A percentile compares a stretch with the other conserved stretches of the same genome.
These are phyloP conservation scores for Paracanthobrama guichenoti DNA, from an alignment of 2,113 vertebrate genomes.

Conservation along the genomic window DNA sequence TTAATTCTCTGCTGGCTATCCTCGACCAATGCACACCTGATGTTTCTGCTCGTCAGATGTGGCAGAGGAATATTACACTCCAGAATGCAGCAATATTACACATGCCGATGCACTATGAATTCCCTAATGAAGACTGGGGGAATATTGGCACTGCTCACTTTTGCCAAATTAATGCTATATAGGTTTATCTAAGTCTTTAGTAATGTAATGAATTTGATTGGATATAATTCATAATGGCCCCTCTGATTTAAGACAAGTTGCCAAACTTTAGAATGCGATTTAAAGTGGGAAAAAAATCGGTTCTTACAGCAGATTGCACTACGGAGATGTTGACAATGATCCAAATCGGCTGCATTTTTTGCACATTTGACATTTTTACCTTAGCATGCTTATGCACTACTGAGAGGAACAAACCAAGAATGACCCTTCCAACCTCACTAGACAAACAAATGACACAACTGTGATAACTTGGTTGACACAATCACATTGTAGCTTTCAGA, in stretches of 20 bases:
- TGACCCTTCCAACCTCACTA: slow-evolving; percentile 19
- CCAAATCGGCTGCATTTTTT: not conserved
- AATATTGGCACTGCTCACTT: not conserved
- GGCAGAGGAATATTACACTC: slow-evolving; percentile 10
- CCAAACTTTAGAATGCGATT: slow-evolving; percentile 14
- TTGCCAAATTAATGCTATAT: too few species aligned
- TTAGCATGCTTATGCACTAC: not conserved
- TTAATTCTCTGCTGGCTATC: not conserved
- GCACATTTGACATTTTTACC: not conserved
- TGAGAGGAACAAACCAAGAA: slow-evolving; percentile 27
- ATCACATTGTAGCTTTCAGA: slow-evolving; percentile 25
- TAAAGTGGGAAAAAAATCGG: not conserved
- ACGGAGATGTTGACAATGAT: not conserved
- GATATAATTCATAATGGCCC: not conserved
- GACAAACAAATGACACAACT: not conserved
- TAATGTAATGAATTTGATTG: not conserved
- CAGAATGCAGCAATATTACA: slow-evolving; percentile 7
- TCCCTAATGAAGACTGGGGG: not conserved
- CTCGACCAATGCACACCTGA: slow-evolving; percentile 6
- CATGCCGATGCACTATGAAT: not conserved
- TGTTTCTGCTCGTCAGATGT: slow-evolving; percentile 6
- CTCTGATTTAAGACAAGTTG: not conserved
- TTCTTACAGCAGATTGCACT: slow-evolving; percentile 11
- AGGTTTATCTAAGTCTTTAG: not conserved
- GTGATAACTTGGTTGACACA: not conserved